A percentile compares a stretch with the other conserved stretches of the same genome.
phyloP scores from a whole-genome alignment of 2,113 vertebrate genomes.

The Pavo muticus region DNA sequence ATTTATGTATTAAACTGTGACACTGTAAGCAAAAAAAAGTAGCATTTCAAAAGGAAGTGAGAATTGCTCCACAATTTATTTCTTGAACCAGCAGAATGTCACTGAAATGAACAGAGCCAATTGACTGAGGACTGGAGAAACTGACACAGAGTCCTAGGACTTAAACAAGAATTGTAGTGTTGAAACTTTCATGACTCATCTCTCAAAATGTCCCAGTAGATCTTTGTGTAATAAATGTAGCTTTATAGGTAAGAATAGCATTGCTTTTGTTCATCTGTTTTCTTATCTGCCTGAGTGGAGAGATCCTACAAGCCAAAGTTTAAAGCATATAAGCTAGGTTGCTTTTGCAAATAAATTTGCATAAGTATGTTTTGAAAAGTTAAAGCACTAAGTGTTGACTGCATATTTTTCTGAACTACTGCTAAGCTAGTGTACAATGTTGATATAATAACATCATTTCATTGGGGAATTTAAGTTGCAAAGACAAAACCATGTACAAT shows the following conservation, averaged over 20 bases:
- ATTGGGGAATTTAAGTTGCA: neutral
- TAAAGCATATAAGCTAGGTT: neutral
- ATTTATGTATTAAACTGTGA: neutral
- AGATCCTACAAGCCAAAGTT: accelerated
- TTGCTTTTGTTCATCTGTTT: neutral
- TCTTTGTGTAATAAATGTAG: neutral
- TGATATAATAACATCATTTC: neutral
- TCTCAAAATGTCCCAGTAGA: neutral
- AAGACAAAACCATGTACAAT: neutral
- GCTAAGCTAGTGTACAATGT: neutral
- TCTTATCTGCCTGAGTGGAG: neutral
- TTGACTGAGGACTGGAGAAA: neutral
- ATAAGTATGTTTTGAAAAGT: neutral
- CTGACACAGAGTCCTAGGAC: neutral
- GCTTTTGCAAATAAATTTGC: neutral
- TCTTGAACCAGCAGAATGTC: neutral
- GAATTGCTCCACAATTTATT: neutral
- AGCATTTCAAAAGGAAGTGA: neutral
- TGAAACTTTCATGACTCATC: neutral
- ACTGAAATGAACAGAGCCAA: neutral
- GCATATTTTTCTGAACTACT: neutral
- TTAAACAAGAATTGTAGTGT: neutral
- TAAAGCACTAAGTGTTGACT: neutral
- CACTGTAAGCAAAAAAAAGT: neutral
- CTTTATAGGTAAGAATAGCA: neutral